phyloP scores from a whole-genome alignment of 2,113 vertebrate genomes.

The Gasterosteus nipponicus region DNA sequence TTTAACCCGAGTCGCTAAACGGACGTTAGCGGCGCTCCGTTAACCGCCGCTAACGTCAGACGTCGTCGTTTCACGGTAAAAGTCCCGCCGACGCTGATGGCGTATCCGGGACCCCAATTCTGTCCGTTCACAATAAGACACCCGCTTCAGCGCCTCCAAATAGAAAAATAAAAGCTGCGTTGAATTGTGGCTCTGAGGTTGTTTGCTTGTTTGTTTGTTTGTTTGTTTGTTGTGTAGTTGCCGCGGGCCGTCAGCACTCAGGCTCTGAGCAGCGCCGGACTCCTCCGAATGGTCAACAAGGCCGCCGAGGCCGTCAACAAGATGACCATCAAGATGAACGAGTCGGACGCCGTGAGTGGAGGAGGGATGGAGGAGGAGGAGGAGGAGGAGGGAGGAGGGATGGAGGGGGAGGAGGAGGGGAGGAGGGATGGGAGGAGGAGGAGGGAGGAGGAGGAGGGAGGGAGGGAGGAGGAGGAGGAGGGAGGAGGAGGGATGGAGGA shows the following conservation, averaged over 20 bases:
- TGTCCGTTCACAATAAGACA: no score
- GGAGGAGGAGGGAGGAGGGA: not conserved
- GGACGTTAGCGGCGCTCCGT: no score
- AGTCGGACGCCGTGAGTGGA: slow-evolving; percentile 98
- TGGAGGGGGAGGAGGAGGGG: not conserved
- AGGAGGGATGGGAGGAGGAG: not conserved
- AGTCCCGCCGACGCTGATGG: no score
- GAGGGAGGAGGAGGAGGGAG: not conserved
- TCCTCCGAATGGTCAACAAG: slow-evolving; percentile 99
- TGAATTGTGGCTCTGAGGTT: no score
- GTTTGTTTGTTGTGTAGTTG: slow-evolving; percentile 83
- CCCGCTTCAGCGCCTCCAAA: no score
- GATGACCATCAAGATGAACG: slow-evolving; percentile 99
- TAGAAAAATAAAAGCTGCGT: no score
- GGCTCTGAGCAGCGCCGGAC: slow-evolving; percentile 97
- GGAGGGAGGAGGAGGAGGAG: not conserved
- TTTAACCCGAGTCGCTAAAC: no score
- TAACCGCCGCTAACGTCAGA: no score
- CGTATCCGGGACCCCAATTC: no score
- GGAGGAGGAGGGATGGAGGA: no score
- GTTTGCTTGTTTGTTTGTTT: not conserved
- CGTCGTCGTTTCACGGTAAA: no score
- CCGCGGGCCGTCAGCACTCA: slow-evolving; percentile 98
- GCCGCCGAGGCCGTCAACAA: slow-evolving; percentile 99
- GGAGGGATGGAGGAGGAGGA: slow-evolving; percentile 77